Evolutionary conservation across 2,797 vertebrate species (phyloP), one percentile per base, ranked within the genome.

Genomic region (Gymnothorax reevesii): DNA sequence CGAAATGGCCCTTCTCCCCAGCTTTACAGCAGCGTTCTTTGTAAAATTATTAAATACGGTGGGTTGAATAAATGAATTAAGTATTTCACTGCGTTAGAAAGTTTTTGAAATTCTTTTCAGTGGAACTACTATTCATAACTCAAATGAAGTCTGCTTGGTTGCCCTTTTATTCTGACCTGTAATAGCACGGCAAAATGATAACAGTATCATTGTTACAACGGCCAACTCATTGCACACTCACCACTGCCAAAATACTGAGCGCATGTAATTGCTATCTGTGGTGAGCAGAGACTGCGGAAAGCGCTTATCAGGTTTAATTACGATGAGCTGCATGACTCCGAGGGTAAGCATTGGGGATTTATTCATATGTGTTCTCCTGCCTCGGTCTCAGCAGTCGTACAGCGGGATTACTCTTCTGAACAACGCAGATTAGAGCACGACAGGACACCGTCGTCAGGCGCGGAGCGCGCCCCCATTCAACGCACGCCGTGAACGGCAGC

Each of bases 381-480:
- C 33, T 0, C 69, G 12, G 27, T 73, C 69, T 66, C 20, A 1
- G 25, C 1, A 10, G 25, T 33, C 2, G n/a, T 73, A 33, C 69
- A 33, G 69, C 69, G 12, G 25, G 27, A 73, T 73, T 33, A 9
- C 69, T 73, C 10, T 73, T 27, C 69, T 73, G 69, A 73, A 73
- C 69, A 73, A 73, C n/a, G n/a, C 69, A 73, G 27, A 27, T 73
- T 73, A 73, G 69, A 73, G 69, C n/a, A 33, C 69, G 12, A 73
- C 69, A 73, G 27, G 69, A 15, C 10, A 66, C 20, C 62, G 0
- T 12, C 13, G 69, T 27, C 25, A 33, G 25, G 27, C 4, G 33
- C 25, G n/a, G 10, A 9, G 12, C 4, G 69, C 1, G 33, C 27
- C 69, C 69, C 69, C n/a, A 8, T 12, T 33, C 27, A 4, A 12